Evolutionary conservation across 2,888 invertebrate species (phyloP).

Genomic region (Plutella xylostella): DNA sequence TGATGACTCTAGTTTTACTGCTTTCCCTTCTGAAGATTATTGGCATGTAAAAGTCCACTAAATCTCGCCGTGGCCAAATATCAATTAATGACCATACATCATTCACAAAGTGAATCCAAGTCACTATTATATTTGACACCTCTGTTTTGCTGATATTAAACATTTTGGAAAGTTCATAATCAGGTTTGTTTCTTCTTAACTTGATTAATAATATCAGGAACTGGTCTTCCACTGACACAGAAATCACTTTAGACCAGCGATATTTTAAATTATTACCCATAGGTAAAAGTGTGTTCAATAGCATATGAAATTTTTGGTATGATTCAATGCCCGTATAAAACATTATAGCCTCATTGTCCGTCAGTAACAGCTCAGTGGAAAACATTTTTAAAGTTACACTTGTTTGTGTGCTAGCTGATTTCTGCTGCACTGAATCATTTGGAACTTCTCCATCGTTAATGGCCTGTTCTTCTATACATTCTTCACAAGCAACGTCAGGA

Average conservation of each 20-base stretch:
- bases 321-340: background rate
- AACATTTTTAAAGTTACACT: background rate
- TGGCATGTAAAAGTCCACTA: conserved; percentile 1
- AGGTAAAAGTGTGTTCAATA: background rate
- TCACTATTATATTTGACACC: background rate
- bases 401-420: background rate
- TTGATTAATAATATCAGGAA: conserved; percentile 2
- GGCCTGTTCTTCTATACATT: no score
- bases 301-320: background rate
- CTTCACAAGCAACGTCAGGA: no score
- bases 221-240: background rate
- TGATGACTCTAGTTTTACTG: background rate
- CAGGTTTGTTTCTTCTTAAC: conserved; percentile 2
- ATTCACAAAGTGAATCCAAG: conserved; percentile 2
- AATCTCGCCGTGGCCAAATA: background rate
- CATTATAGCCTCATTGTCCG: background rate
- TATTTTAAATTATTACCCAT: background rate
- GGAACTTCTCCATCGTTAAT: no score
- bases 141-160: background rate
- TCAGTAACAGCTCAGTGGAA: background rate
- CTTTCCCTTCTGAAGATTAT: background rate
- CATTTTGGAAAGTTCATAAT: conserved; percentile 2
- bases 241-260: background rate
- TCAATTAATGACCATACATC: background rate
- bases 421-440: no score